Evolutionary conservation across 35 echinoderm and acorn worm species (phyloP).

Genomic region (Heliocidaris erythrogramma): DNA sequence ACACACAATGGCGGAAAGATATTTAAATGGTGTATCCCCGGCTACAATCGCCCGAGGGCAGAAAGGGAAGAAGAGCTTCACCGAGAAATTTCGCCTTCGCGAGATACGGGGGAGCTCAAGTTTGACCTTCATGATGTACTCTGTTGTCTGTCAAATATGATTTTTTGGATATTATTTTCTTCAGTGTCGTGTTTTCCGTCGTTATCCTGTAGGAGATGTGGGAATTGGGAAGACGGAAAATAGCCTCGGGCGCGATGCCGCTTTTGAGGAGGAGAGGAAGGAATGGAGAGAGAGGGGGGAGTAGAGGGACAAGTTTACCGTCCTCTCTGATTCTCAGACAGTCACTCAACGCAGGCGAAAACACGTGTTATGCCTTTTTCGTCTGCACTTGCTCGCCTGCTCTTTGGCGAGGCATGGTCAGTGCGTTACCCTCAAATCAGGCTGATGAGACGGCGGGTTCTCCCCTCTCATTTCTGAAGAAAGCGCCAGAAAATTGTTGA

Average conservation of each 20-base stretch:
- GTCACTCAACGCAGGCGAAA: conserved; percentile 19
- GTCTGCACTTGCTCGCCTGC: conserved; percentile 31
- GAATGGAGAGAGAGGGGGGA: not conserved
- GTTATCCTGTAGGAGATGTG: conserved; percentile 27
- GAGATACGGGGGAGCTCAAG: conserved; percentile 3
- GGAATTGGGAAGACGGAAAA: conserved; percentile 51
- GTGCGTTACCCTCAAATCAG: not conserved
- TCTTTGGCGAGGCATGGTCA: not conserved
- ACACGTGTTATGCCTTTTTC: conserved; percentile 36
- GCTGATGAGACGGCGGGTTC: not conserved
- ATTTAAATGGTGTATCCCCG: conserved; percentile 53
- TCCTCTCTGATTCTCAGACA: not conserved
- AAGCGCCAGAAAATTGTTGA: not conserved
- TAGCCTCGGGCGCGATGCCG: not conserved
- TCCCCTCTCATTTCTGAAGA: not conserved
- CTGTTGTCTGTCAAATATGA: conserved; percentile 54
- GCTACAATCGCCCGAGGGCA: conserved; percentile 18
- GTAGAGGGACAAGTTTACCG: not conserved
- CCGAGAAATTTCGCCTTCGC: not conserved
- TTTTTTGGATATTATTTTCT: conserved; percentile 37
- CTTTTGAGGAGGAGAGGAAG: not conserved
- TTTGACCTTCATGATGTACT: conserved; percentile 44
- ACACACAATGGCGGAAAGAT: conserved; percentile 52
- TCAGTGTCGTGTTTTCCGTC: conserved; percentile 27
- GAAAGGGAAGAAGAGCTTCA: not conserved